Evolutionary conservation across 2,888 invertebrate species (phyloP).

Genomic region (Nezara viridula): DNA sequence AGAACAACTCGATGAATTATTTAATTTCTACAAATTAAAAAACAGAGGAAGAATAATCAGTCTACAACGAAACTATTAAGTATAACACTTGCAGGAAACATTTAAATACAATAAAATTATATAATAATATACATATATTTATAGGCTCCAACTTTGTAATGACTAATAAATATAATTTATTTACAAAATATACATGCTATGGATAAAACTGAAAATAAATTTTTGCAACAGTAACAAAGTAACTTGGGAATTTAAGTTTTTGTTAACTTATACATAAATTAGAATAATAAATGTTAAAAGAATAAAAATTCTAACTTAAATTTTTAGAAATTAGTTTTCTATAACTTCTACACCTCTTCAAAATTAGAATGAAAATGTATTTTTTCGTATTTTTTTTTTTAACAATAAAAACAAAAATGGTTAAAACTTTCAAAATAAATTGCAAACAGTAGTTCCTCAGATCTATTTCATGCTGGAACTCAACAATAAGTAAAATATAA

Average conservation of each 20-base stretch:
- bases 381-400: too few species aligned
- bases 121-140: constrained; percentile 9
- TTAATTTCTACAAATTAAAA: neutral
- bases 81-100: neutral
- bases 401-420: constrained; percentile 2
- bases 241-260: neutral
- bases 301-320: neutral
- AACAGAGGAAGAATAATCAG: neutral
- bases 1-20: neutral
- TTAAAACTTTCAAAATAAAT: constrained; percentile 3
- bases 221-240: neutral
- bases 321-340: neutral
- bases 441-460: neutral
- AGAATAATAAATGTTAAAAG: neutral
- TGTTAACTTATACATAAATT: neutral
- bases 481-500: neutral
- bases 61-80: neutral
- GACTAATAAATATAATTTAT: constrained; percentile 41
- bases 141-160: constrained; percentile 10
- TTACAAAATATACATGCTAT: constrained; percentile 29
- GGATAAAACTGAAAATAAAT: constrained; percentile 26
- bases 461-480: neutral
- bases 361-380: neutral
- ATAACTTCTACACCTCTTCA: neutral
- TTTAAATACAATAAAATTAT: constrained; percentile 22